A percentile compares a stretch with the other conserved stretches of the same genome.
Conservation (phyloP, 2,888 invertebrate genomes). For the Eupeodes latifasciatus region DNA sequence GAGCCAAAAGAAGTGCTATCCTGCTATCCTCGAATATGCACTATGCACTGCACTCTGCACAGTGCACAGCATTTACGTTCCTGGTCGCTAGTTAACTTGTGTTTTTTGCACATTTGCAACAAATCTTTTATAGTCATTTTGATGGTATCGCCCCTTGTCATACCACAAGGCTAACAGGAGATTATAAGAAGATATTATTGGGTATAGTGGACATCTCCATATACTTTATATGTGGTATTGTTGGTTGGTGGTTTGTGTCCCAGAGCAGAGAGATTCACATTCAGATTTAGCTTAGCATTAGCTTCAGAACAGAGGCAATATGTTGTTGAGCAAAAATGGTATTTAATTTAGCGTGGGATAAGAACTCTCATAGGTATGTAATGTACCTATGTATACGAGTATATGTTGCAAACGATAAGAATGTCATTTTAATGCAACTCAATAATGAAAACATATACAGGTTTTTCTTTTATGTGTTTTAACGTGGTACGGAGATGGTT, state of each 20-base stretch:
- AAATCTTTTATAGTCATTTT: slow-evolving; percentile 73
- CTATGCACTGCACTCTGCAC: no score
- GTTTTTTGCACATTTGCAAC: slow-evolving; percentile 71
- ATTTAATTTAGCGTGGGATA: slow-evolving; percentile 72
- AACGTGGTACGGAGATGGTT: background rate
- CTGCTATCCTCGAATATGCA: background rate
- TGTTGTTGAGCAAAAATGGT: slow-evolving; percentile 44
- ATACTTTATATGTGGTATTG: background rate
- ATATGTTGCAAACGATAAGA: slow-evolving; percentile 43
- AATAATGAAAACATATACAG: slow-evolving; percentile 33
- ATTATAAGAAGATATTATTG: slow-evolving; percentile 72
- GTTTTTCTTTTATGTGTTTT: slow-evolving; percentile 23
- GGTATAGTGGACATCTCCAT: slow-evolving; percentile 59
- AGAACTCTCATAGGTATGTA: slow-evolving; percentile 24
- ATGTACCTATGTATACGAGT: no score
- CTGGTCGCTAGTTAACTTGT: slow-evolving; percentile 61
- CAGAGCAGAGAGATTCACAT: background rate
- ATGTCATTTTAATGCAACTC: slow-evolving; percentile 50
- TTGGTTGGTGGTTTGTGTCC: background rate
- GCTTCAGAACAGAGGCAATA: slow-evolving; percentile 31
- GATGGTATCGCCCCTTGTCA: slow-evolving; percentile 74
- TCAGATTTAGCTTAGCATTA: background rate
- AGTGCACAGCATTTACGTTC: slow-evolving; percentile 20
- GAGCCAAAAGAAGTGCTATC: slow-evolving; percentile 10
- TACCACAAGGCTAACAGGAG: slow-evolving; percentile 75